These are phyloP conservation scores for Callithrix jacchus DNA, from an alignment of 2,113 vertebrate species.

Conservation along the genomic window DNA sequence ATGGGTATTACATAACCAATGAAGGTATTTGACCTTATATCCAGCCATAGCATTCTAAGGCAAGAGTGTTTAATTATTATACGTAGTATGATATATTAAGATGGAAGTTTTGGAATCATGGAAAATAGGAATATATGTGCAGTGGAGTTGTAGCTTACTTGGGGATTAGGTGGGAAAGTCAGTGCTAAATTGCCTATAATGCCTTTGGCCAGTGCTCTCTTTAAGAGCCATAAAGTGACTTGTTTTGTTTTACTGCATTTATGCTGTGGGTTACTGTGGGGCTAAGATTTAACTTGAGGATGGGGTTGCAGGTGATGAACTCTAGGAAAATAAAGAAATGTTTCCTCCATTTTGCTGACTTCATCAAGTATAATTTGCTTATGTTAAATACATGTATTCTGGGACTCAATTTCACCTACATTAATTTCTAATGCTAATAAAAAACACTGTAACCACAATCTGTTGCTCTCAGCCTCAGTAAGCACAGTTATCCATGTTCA, in stretches of 20 bases:
- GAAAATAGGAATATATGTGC: neutral
- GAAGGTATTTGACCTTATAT: slow-evolving; percentile 42
- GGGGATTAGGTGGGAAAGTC: neutral
- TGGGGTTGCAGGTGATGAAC: neutral
- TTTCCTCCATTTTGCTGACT: neutral
- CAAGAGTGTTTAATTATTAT: slow-evolving; percentile 21
- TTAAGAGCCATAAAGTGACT: neutral
- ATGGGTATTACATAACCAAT: slow-evolving; percentile 47
- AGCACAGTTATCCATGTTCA: rapidly evolving
- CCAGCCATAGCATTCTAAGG: neutral
- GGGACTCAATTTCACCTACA: neutral
- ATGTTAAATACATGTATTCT: neutral
- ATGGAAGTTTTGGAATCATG: neutral
- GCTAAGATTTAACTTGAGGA: neutral
- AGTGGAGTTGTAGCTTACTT: neutral
- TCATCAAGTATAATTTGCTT: neutral
- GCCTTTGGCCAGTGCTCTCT: neutral
- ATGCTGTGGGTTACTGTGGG: neutral
- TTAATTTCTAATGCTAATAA: neutral
- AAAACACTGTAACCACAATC: neutral
- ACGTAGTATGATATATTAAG: neutral
- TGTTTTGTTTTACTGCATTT: neutral
- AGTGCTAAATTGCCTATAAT: neutral
- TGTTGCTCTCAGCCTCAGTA: neutral
- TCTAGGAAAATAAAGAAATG: neutral